Evolutionary conservation across 2,113 vertebrate species (phyloP).

Genomic region (Ictalurus punctatus): DNA sequence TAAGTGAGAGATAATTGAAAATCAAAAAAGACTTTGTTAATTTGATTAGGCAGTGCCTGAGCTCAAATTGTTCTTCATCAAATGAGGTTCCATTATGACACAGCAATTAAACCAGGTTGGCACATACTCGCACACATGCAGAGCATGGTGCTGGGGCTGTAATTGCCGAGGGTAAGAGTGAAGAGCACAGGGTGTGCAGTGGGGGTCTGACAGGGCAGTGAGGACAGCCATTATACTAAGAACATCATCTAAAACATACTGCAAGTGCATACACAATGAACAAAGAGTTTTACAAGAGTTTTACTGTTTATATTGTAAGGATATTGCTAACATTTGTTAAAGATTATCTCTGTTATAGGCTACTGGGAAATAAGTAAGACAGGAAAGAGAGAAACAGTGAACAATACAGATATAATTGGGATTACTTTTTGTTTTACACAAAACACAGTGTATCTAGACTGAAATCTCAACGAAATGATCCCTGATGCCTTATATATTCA

Average conservation of each 20-base stretch:
- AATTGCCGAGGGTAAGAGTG: constrained; percentile 24
- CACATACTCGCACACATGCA: constrained; percentile 62
- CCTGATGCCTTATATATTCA: constrained; percentile 51
- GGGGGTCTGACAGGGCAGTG: constrained; percentile 41
- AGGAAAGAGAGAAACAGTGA: background rate
- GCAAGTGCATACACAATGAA: constrained; percentile 38
- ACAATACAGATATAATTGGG: constrained; percentile 6
- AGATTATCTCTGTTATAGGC: background rate
- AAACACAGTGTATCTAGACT: constrained; percentile 36
- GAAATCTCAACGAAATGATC: constrained; percentile 55
- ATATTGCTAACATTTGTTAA: constrained; percentile 17
- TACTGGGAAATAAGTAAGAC: background rate
- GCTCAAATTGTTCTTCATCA: constrained; percentile 86
- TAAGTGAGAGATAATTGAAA: constrained; percentile 86
- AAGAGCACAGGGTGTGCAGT: constrained; percentile 15
- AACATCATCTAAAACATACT: constrained; percentile 38
- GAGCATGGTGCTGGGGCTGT: background rate
- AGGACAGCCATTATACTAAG: constrained; percentile 42
- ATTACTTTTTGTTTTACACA: constrained; percentile 12
- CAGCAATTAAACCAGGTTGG: constrained; percentile 79
- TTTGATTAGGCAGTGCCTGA: constrained; percentile 85
- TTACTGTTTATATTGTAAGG: background rate
- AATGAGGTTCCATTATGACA: constrained; percentile 90
- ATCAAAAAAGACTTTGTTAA: constrained; percentile 92
- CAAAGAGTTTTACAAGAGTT: background rate